phyloP scores from a whole-genome alignment of 2,797 vertebrate species.

The Caiman crocodilus region DNA sequence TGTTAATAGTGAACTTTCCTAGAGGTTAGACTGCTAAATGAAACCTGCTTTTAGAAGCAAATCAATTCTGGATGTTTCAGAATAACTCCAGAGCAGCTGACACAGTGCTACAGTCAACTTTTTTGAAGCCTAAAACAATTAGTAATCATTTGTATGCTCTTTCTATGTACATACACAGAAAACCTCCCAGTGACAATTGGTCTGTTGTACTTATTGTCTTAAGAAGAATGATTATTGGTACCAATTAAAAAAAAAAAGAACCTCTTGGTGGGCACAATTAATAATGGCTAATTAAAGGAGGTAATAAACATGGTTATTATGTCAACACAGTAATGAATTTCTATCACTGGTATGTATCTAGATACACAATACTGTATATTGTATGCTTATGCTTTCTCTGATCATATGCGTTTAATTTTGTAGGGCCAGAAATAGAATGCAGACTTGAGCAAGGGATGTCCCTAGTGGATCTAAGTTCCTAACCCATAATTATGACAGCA shows the following conservation, averaged over 20 bases:
- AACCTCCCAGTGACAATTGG: constrained; percentile 38
- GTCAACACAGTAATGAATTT: constrained; percentile 8
- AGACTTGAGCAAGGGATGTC: background rate
- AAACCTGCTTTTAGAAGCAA: background rate
- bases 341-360: background rate
- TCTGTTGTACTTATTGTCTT: background rate
- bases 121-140: constrained; percentile 27
- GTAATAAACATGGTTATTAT: background rate
- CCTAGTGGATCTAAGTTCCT: background rate
- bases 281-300: constrained; percentile 4
- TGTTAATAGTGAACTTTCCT: background rate
- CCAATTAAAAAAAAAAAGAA: background rate
- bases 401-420: background rate
- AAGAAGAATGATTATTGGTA: constrained; percentile 4
- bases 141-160: constrained; percentile 37
- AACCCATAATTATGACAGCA: background rate
- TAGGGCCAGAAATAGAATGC: background rate
- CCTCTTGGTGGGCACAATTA: constrained; percentile 4
- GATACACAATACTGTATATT: background rate
- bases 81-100: constrained; percentile 50
- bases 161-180: constrained; percentile 4
- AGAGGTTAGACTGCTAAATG: background rate
- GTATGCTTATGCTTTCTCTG: background rate
- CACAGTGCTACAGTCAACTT: constrained; percentile 14
- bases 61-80: background rate